A percentile compares a stretch with the other conserved stretches of the same genome.
Evolutionary conservation across 2,113 vertebrate genomes (phyloP).

Genomic region (Apteryx owenii): DNA sequence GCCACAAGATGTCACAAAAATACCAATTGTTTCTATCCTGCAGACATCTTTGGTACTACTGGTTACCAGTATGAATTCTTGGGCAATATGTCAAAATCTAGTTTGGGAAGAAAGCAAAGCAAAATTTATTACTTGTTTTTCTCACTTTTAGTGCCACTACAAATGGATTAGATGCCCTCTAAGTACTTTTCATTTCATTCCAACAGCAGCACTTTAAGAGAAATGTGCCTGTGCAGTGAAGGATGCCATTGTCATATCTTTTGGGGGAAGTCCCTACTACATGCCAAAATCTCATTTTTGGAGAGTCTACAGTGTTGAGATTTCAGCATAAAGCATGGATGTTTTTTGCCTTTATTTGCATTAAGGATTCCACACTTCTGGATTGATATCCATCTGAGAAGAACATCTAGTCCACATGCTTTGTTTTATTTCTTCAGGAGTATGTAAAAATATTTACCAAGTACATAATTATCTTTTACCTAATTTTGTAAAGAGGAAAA

Average conservation of each 20-base stretch:
- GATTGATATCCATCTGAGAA: neutral
- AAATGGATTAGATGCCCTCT: neutral
- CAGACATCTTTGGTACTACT: neutral
- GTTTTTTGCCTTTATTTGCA: neutral
- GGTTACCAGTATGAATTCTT: neutral
- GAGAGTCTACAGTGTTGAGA: neutral
- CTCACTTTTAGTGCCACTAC: neutral
- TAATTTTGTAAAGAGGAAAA: neutral
- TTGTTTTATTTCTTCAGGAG: neutral
- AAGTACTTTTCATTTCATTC: neutral
- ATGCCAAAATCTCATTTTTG: neutral
- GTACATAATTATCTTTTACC: neutral
- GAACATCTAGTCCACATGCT: neutral
- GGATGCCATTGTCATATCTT: neutral
- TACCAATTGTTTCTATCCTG: neutral
- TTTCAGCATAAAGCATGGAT: neutral
- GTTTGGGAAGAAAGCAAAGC: neutral
- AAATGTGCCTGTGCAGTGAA: neutral
- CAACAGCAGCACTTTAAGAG: neutral
- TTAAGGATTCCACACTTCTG: neutral
- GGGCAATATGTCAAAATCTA: neutral
- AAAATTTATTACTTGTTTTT: neutral
- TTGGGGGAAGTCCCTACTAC: neutral
- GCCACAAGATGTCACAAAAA: conserved; percentile 18
- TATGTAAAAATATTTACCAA: neutral